Base-by-base conservation (phyloP, 2,888 invertebrate species). In the Drosophila rellima region DNA sequence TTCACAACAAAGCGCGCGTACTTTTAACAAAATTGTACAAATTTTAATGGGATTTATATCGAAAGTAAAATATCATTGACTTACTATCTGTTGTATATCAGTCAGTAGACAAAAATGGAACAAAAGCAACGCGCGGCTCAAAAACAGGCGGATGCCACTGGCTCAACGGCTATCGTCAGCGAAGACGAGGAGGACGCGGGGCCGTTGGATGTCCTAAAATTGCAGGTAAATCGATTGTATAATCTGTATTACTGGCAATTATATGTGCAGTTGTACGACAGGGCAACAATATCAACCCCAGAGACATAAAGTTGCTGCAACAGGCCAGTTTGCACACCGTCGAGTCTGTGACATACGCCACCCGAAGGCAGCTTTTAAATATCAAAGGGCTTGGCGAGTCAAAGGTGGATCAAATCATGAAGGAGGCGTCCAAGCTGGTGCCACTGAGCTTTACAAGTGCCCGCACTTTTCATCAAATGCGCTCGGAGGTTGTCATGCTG, bases 391-490 rank as follows among this genome's bases (percentile, higher is more conserved):
- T 99, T 77, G 98, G 98, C 48, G 99, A 99, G 91, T 97, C 96
- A 0, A 99, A 99, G 92, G 99, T 98, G 11, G 99, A 99, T 74
- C 98, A 98, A 93, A 95, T 99, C 75, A 90, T 98, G 65, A 94
- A 94, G 3, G 99, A 98, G 93, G 98, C 99, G 2, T 95, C 96
- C 0, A 99, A 99, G 92, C 92, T 98, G 11, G 98, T 99, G 0
- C 98, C 98, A 0, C 98, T 99, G 97, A 99, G 99, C 0, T 99
- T 99, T 90, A 98, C 98, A 5, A 98, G 99, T 26, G 99, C 99
- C 0, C 97, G 98, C 3, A 98, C 98, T 85, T 97, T 98, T 91
- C 98, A 99, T 92, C 96, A 97, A 90, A 98, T 97, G 92, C 94
- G 99, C 74, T 96, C 98, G 3, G 99, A 99, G 92, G 97, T 99